Evolutionary conservation across 2,888 invertebrate genomes (phyloP).

Genomic region (Neoitamus cyanurus): DNA sequence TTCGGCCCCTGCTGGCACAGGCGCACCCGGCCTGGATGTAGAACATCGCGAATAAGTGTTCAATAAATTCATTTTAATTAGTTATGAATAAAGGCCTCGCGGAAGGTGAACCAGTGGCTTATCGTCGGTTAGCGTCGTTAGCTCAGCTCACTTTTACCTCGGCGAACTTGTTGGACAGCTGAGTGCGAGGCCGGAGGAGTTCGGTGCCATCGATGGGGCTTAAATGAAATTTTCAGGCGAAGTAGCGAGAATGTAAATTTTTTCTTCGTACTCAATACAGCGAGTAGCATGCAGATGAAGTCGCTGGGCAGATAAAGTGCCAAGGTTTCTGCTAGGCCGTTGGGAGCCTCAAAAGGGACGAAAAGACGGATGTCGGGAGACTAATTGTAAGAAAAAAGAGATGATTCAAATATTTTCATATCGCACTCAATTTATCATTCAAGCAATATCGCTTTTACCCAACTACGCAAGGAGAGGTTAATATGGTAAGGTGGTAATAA

Average conservation of each 20-base stretch:
- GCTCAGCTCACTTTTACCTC: constrained; percentile 10
- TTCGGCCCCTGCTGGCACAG: neutral
- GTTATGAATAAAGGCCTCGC: constrained; percentile 25
- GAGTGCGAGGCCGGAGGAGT: neutral
- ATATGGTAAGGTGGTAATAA: too few species aligned
- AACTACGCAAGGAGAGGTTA: too few species aligned
- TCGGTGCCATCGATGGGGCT: neutral
- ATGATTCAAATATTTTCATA: too few species aligned
- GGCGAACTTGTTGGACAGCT: neutral
- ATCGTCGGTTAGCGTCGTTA: neutral
- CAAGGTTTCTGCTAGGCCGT: neutral
- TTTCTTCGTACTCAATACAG: neutral
- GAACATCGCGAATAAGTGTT: constrained; percentile 28
- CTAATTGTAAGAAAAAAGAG: too few species aligned
- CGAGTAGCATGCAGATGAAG: neutral
- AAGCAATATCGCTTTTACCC: too few species aligned
- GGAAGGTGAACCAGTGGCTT: constrained; percentile 26
- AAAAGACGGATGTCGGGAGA: neutral
- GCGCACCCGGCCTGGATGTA: neutral
- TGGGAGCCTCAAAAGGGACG: neutral
- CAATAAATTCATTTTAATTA: constrained; percentile 40
- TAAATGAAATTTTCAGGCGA: constrained; percentile 6
- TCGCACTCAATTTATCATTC: too few species aligned
- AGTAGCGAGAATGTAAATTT: constrained; percentile 22
- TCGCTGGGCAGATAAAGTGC: neutral